These are phyloP conservation scores for Calcarius lapponicus DNA, from an alignment of 2,797 vertebrate genomes.

Conservation along the genomic window DNA sequence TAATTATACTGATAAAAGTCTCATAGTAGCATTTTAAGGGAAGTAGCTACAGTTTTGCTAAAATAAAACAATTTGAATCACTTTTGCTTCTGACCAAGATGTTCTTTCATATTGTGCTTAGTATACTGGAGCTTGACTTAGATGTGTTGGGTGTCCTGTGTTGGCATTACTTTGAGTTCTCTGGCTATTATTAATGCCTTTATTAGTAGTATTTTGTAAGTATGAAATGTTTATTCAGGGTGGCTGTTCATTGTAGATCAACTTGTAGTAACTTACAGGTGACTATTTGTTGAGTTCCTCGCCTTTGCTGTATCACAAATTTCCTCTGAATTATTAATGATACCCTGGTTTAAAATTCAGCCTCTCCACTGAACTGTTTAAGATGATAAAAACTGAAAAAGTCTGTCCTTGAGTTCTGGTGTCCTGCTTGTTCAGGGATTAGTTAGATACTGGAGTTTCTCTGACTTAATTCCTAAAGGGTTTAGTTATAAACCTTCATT, in stretches of 20 bases:
- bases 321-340: background rate
- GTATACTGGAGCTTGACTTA: background rate
- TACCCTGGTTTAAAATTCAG: background rate
- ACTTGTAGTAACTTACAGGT: background rate
- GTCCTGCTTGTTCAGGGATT: background rate
- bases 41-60: background rate
- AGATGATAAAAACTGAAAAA: background rate
- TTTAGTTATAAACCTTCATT: background rate
- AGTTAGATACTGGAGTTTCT: background rate
- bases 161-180: background rate
- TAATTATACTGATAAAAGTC: background rate
- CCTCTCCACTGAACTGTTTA: background rate
- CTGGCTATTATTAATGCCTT: background rate
- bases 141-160: fast-evolving
- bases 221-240: background rate
- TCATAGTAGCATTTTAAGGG: background rate
- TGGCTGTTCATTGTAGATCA: background rate
- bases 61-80: background rate
- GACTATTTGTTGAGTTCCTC: background rate
- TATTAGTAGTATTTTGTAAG: background rate
- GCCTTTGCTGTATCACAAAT: background rate
- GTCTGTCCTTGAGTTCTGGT: background rate
- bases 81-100: background rate
- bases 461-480: background rate
- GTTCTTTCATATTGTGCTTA: background rate